These are phyloP conservation scores for Drosophila neotestacea DNA, from an alignment of 2,888 invertebrate genomes.

Conservation along the genomic window DNA sequence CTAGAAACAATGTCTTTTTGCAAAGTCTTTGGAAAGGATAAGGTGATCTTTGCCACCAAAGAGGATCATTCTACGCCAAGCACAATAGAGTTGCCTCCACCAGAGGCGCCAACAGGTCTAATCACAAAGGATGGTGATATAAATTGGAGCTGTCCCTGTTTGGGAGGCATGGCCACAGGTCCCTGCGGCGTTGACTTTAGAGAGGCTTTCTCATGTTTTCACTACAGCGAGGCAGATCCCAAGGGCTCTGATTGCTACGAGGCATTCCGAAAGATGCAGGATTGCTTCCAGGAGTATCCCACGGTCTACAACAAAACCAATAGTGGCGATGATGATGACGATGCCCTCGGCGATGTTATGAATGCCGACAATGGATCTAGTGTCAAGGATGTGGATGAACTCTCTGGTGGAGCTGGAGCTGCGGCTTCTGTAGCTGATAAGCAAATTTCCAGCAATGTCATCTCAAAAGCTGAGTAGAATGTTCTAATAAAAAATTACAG, in stretches of 20 bases:
- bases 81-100: slow-evolving; percentile 89
- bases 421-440: slow-evolving; percentile 13
- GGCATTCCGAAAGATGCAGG: slow-evolving; percentile 95
- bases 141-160: slow-evolving; percentile 98
- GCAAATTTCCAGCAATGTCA: background rate
- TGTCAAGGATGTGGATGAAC: slow-evolving; percentile 55
- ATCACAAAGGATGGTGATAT: slow-evolving; percentile 94
- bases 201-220: slow-evolving; percentile 97
- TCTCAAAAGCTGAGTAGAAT: slow-evolving; percentile 18
- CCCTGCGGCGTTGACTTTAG: slow-evolving; percentile 97
- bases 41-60: slow-evolving; percentile 92
- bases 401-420: slow-evolving; percentile 47
- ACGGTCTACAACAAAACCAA: slow-evolving; percentile 92
- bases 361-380: slow-evolving; percentile 62
- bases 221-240: slow-evolving; percentile 94
- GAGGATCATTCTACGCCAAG: slow-evolving; percentile 92
- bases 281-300: slow-evolving; percentile 95
- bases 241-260: slow-evolving; percentile 97
- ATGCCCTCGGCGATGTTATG: slow-evolving; percentile 71
- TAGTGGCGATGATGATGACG: slow-evolving; percentile 87
- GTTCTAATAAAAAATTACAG: slow-evolving; percentile 3
- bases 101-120: slow-evolving; percentile 92
- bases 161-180: slow-evolving; percentile 98
- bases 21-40: slow-evolving; percentile 90
- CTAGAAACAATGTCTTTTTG: slow-evolving; percentile 78